A percentile compares a stretch with the other conserved stretches of the same genome.
These are phyloP conservation scores for Erebia palarica DNA, from an alignment of 2,888 invertebrate genomes.

Conservation along the genomic window DNA sequence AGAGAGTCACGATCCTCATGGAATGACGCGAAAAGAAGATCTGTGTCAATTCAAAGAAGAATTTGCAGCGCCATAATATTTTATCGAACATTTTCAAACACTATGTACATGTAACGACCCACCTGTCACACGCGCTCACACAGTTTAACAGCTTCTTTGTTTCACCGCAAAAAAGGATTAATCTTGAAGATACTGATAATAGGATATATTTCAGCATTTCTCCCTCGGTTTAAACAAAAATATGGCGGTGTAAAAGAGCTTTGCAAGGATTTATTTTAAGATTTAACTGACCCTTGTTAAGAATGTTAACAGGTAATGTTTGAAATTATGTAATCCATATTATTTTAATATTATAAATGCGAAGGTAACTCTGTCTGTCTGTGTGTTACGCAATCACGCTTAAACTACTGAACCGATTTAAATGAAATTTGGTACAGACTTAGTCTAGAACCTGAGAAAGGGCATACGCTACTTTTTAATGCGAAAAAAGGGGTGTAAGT, in stretches of 20 bases:
- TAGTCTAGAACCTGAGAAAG: too few species aligned
- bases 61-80: not conserved
- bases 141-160: conserved; percentile 38
- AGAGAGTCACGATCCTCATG: not conserved
- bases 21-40: not conserved
- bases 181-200: conserved; percentile 34
- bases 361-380: too few species aligned
- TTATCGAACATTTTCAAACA: conserved; percentile 12
- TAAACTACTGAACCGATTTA: too few species aligned
- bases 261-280: conserved; percentile 20
- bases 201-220: conserved; percentile 27
- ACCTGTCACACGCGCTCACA: conserved; percentile 35
- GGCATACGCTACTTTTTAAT: too few species aligned
- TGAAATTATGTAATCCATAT: not conserved
- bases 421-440: too few species aligned
- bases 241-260: conserved; percentile 16
- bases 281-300: not conserved
- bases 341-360: too few species aligned
- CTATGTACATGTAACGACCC: not conserved
- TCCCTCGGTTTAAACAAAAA: conserved; percentile 24
- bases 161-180: conserved; percentile 38
- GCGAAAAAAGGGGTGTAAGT: too few species aligned
- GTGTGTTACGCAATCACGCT: too few species aligned
- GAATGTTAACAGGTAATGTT: not conserved
- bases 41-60: not conserved